These are phyloP conservation scores for Ernsta delagoae DNA, from an alignment of 2,888 invertebrate genomes.

Conservation along the genomic window DNA sequence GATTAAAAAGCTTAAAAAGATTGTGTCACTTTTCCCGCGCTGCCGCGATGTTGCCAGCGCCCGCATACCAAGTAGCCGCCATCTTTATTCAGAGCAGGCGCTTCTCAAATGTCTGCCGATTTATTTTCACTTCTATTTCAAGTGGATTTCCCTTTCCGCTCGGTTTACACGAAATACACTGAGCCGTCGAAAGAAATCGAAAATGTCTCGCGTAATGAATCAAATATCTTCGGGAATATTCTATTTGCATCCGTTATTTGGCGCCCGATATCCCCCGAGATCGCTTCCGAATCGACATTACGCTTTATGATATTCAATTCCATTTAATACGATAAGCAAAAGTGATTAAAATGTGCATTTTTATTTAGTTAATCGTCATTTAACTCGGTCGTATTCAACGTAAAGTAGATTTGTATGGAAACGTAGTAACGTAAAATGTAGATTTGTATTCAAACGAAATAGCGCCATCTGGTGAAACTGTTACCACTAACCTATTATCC, in stretches of 20 bases:
- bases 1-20: conserved; percentile 39
- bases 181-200: conserved; percentile 46
- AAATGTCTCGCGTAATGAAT: conserved; percentile 40
- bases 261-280: not conserved
- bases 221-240: conserved; percentile 35
- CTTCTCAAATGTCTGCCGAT: conserved; percentile 56
- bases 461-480: too few relatives aligned
- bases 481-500: too few relatives aligned
- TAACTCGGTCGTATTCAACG: too few relatives aligned
- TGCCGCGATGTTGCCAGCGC: conserved; percentile 43
- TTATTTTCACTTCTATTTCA: conserved; percentile 68
- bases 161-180: conserved; percentile 54
- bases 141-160: conserved; percentile 73
- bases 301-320: not conserved
- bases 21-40: conserved; percentile 50
- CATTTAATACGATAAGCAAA: not conserved
- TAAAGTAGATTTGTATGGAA: too few relatives aligned
- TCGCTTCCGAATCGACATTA: not conserved
- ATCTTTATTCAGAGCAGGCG: conserved; percentile 57
- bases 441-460: too few relatives aligned
- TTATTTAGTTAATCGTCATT: not conserved
- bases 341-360: too few relatives aligned
- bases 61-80: conserved; percentile 48
- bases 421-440: too few relatives aligned
- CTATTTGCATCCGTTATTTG: conserved; percentile 34